phyloP scores from a whole-genome alignment of 2,888 invertebrate species.

The Antitype chi region DNA sequence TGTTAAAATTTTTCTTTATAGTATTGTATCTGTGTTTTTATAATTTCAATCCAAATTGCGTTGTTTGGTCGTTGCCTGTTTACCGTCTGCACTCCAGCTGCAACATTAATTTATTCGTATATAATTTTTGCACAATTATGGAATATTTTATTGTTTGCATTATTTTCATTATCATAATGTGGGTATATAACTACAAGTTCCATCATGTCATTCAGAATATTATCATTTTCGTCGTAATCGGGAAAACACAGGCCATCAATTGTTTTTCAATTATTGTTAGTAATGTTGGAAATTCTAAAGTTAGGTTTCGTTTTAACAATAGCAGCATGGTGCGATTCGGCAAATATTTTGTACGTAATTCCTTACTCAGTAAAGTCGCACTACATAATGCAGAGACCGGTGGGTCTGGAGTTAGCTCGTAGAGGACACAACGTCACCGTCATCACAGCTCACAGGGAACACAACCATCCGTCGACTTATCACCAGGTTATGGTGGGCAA shows the following conservation, averaged over 20 bases:
- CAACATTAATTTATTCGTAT: neutral
- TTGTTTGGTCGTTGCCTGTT: neutral
- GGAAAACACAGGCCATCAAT: too few species aligned
- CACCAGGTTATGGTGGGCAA: constrained; percentile 14
- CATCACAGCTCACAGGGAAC: constrained; percentile 8
- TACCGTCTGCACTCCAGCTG: neutral
- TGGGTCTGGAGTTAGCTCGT: constrained; percentile 14
- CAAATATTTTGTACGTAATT: constrained; percentile 22
- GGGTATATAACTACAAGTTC: neutral
- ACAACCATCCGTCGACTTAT: neutral
- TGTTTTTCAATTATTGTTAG: neutral
- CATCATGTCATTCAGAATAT: neutral
- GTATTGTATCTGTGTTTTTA: too few species aligned
- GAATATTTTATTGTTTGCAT: neutral
- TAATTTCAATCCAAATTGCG: too few species aligned
- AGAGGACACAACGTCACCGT: constrained; percentile 18
- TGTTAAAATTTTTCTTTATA: too few species aligned
- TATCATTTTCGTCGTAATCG: neutral
- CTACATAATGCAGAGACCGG: constrained; percentile 23
- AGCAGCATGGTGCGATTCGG: neutral
- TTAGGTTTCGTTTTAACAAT: neutral
- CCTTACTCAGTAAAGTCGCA: constrained; percentile 23
- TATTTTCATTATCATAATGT: neutral
- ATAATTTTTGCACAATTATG: neutral
- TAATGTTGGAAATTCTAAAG: neutral